Percentiles rank a stretch among this genome's conserved stretches.
Conservation (phyloP, 2,888 invertebrate species). For the Calameuta pallipes region DNA sequence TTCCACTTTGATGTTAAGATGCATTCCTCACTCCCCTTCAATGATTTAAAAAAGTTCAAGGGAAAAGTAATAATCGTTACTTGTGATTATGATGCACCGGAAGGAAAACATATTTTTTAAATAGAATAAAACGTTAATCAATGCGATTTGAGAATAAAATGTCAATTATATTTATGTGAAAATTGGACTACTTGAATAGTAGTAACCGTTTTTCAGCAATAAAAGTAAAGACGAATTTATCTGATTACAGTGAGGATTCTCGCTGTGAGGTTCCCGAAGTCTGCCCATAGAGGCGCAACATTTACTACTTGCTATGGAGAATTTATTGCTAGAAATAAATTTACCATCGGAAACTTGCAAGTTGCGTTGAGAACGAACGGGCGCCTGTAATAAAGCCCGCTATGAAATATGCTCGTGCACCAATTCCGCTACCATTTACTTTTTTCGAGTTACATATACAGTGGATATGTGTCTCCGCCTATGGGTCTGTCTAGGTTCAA, state of each 20-base stretch:
- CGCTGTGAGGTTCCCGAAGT: background rate
- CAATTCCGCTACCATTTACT: slow-evolving; percentile 10
- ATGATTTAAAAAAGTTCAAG: too few relatives aligned
- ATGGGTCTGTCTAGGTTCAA: too few relatives aligned
- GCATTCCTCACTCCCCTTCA: too few relatives aligned
- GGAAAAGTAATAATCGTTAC: too few relatives aligned
- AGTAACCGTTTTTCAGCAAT: background rate
- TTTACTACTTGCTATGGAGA: slow-evolving; percentile 26
- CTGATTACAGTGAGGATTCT: background rate
- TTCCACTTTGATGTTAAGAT: too few relatives aligned
- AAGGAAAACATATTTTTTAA: background rate
- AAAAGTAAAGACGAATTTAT: slow-evolving; percentile 6
- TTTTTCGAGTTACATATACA: background rate
- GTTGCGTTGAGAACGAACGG: slow-evolving; percentile 24
- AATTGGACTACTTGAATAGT: background rate
- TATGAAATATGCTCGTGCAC: slow-evolving; percentile 22
- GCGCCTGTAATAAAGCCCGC: slow-evolving; percentile 24
- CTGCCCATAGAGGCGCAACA: slow-evolving; percentile 14
- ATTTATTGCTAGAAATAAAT: slow-evolving; percentile 38
- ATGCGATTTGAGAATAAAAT: background rate
- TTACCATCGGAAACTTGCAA: slow-evolving; percentile 36
- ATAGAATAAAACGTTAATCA: background rate
- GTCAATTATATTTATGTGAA: too few relatives aligned
- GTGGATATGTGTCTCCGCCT: background rate
- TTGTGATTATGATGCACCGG: too few relatives aligned